These are phyloP conservation scores for Scaptomyza parva DNA, from an alignment of 2,888 invertebrate species.

Conservation along the genomic window DNA sequence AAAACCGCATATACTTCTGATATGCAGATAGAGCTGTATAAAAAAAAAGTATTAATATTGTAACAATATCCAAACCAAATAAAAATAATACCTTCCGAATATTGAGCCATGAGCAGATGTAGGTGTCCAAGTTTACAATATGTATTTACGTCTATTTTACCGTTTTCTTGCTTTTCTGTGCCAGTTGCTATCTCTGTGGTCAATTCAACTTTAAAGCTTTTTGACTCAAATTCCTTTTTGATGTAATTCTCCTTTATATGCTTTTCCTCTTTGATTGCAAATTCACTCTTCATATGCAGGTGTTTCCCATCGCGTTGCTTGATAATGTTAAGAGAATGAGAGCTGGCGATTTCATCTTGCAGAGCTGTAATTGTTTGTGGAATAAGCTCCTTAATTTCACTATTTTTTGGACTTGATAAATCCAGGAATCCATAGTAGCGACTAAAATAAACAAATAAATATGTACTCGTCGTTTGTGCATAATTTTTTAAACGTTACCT, in stretches of 20 bases:
- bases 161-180: constrained; percentile 63
- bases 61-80: not conserved
- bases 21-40: constrained; percentile 97
- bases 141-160: constrained; percentile 91
- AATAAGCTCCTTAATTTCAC: constrained; percentile 91
- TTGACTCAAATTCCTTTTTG: constrained; percentile 3
- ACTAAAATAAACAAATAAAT: constrained; percentile 86
- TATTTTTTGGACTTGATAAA: constrained; percentile 92
- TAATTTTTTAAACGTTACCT: constrained; percentile 18
- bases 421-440: constrained; percentile 96
- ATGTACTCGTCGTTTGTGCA: no score
- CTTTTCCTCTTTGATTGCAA: constrained; percentile 23
- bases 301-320: constrained; percentile 62
- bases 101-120: constrained; percentile 96
- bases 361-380: constrained; percentile 94
- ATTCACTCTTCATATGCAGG: constrained; percentile 39
- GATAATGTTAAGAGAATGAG: constrained; percentile 86
- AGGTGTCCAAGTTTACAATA: constrained; percentile 98
- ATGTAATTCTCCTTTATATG: constrained; percentile 47
- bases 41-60: not conserved
- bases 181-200: constrained; percentile 26
- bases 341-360: constrained; percentile 93
- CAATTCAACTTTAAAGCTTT: constrained; percentile 35
- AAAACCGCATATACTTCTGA: constrained; percentile 94
- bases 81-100: constrained; percentile 92